Percentiles rank a stretch among this genome's conserved stretches.
These are phyloP conservation scores for Antrozous pallidus DNA, from an alignment of 2,797 vertebrate species.

Conservation along the genomic window DNA sequence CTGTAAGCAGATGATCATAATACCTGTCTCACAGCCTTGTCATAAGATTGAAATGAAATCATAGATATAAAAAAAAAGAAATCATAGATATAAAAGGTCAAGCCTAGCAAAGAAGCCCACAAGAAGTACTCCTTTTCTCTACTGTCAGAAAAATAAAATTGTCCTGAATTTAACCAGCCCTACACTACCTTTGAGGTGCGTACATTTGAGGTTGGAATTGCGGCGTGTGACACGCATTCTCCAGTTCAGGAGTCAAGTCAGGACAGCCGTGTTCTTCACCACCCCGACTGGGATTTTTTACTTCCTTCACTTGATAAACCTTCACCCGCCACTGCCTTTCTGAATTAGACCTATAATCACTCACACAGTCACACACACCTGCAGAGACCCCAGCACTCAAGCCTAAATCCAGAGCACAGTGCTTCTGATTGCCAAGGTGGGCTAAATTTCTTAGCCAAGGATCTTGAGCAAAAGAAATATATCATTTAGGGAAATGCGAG, in stretches of 20 bases:
- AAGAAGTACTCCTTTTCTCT: background rate
- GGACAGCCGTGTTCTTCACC: background rate
- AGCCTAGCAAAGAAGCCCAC: background rate
- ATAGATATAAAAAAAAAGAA: too few species aligned
- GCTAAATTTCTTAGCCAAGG: background rate
- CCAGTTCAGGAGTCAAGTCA: background rate
- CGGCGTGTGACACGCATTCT: background rate
- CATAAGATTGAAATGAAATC: background rate
- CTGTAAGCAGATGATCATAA: background rate
- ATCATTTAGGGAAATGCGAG: constrained; percentile 58
- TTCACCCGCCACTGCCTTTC: background rate
- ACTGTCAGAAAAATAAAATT: background rate
- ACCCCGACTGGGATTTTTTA: background rate
- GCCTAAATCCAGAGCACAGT: background rate
- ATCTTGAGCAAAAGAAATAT: constrained; percentile 53
- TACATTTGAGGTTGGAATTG: background rate
- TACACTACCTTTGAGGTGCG: background rate
- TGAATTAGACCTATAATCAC: background rate
- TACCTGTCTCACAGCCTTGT: background rate
- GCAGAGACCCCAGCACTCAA: background rate
- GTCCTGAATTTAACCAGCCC: background rate
- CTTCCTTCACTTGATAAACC: background rate
- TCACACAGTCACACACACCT: background rate
- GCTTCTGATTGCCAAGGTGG: background rate
- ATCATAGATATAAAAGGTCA: background rate